These are phyloP conservation scores for Girardinus metallicus DNA, from an alignment of 2,797 vertebrate species.

Conservation along the genomic window DNA sequence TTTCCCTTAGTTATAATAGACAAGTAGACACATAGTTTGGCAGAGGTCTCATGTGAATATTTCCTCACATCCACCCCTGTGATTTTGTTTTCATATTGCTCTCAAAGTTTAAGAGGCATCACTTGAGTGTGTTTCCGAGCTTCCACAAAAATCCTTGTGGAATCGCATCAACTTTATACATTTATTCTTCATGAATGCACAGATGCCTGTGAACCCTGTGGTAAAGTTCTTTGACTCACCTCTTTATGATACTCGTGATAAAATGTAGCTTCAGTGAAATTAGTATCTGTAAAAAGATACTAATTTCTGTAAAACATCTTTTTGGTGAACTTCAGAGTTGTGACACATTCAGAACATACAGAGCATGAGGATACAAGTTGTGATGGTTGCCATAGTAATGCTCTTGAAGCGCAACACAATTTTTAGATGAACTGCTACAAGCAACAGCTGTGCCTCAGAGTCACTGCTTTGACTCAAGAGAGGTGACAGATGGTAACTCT, in stretches of 20 bases:
- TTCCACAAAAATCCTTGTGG: not conserved
- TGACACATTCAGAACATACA: constrained; percentile 25
- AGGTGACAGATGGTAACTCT: constrained; percentile 17
- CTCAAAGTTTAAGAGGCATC: not conserved
- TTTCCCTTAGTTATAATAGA: not conserved
- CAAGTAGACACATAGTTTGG: not conserved
- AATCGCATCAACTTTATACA: not conserved
- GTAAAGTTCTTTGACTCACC: not conserved
- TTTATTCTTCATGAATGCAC: not conserved
- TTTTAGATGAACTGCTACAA: constrained; percentile 53
- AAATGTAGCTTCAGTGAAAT: not conserved
- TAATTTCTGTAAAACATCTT: constrained; percentile 46
- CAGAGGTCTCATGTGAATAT: not conserved
- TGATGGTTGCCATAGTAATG: constrained; percentile 71
- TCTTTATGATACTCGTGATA: not conserved
- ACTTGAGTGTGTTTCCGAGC: not conserved
- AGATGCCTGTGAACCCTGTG: not conserved
- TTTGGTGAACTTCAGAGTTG: constrained; percentile 33
- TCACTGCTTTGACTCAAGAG: constrained; percentile 43
- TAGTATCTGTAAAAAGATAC: not conserved
- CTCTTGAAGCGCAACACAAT: constrained; percentile 63
- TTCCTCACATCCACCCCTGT: not conserved
- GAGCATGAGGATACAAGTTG: constrained; percentile 39
- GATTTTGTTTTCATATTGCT: not conserved
- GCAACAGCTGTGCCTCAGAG: constrained; percentile 39